Conservation (phyloP, 2,797 vertebrate species). For the Bovichtus diacanthus region DNA sequence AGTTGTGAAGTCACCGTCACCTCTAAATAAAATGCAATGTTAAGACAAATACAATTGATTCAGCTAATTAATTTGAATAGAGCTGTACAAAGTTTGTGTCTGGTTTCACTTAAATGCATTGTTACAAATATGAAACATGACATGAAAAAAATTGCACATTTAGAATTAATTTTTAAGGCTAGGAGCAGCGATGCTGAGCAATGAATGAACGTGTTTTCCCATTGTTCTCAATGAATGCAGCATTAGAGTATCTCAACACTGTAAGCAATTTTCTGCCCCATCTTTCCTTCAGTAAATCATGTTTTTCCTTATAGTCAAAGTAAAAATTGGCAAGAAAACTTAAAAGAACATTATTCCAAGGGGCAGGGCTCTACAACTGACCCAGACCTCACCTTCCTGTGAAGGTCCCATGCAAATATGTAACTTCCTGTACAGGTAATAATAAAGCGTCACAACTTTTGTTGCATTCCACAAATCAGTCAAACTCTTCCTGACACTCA, state of each 20-base stretch:
- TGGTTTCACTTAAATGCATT: neutral
- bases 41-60: neutral
- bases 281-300: neutral
- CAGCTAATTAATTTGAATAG: neutral
- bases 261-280: neutral
- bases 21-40: neutral
- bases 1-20: neutral
- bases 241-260: neutral
- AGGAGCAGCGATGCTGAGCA: neutral
- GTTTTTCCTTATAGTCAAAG: slow-evolving; percentile 11
- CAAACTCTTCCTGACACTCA: slow-evolving; percentile 4
- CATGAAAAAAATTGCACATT: neutral
- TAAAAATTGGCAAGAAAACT: neutral
- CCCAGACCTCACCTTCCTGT: slow-evolving; percentile 2
- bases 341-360: neutral
- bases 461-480: neutral
- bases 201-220: neutral
- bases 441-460: slow-evolving; percentile 25
- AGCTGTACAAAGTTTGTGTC: neutral
- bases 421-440: slow-evolving; percentile 4
- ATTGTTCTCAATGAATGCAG: neutral
- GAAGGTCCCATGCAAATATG: neutral
- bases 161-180: neutral
- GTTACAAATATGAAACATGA: neutral
- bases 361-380: slow-evolving; percentile 1